Evolutionary conservation across 2,113 vertebrate species (phyloP), one percentile per base, ranked within the genome.

Genomic region (Plectropomus leopardus): DNA sequence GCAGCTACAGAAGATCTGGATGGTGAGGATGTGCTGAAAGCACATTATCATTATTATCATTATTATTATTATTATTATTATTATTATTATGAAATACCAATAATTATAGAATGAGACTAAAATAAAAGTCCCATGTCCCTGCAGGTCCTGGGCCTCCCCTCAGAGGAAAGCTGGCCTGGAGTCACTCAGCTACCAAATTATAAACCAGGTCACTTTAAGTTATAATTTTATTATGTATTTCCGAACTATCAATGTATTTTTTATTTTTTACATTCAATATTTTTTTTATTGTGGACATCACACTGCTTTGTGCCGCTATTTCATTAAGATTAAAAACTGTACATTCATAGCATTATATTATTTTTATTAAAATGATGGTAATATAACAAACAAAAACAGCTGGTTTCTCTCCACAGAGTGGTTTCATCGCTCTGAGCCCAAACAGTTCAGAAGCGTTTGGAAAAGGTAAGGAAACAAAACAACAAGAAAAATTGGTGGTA

Each of bases 1-100:
- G 64, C 96, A 98, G 69, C 95, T 99, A 74, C 92, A 94, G 84
- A 97, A 95, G 92, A 98, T 98, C 87, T 98, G 96, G 96, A 83
- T 59, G 83, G 97, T 79, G 30, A 57, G 28, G 2, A n/a, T 1
- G 3, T 11, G 15, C 17, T 17, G 1, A 17, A 15, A 5, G 16
- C 15, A 17, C 15, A 40, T n/a, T n/a, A n/a, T 45, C 13, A 59
- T 59, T 11, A 13, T 59, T 4, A 16, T 44, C 13, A 21, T 58
- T 21, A n/a, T 21, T 47, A 47, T 47, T 47, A 47, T 47, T 47
- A 6, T 47, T 15, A 9, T 3, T 59, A 54, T 11, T 17, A 21
- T 6, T 16, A 17, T 47, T 47, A 47, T 17, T 5, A 47, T 47
- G 19, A 42, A 9, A 36, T 42, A 42, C 9, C 13, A 10, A 42